A percentile compares a stretch with the other conserved stretches of the same genome.
Conservation (phyloP, 2,113 vertebrate species). For the Microcebus griseorufus region DNA sequence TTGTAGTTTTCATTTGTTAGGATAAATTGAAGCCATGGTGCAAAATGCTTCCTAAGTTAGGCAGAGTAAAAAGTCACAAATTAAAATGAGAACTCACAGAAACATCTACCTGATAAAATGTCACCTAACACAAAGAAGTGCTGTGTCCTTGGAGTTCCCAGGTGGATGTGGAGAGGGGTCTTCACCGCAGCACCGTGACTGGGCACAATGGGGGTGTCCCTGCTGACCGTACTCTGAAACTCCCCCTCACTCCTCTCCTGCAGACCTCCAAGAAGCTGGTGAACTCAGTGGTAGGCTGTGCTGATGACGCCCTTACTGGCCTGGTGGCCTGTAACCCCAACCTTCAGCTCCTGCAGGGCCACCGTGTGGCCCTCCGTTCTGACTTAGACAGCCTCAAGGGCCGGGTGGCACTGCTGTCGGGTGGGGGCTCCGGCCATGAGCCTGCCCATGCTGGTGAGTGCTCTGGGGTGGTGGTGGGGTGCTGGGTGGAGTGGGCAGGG, state of each 20-base stretch:
- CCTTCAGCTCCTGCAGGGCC: slow-evolving; percentile 89
- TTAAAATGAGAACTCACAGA: not conserved
- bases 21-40: not conserved
- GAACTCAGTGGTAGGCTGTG: slow-evolving; percentile 88
- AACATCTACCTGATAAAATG: not conserved
- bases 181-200: not conserved
- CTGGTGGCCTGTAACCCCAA: slow-evolving; percentile 86
- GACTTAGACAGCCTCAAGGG: slow-evolving; percentile 88
- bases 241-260: rapidly evolving
- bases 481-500: not conserved
- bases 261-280: slow-evolving; percentile 91
- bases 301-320: slow-evolving; percentile 91
- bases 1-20: too few relatives aligned
- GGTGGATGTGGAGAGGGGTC: too few relatives aligned
- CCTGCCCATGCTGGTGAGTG: slow-evolving; percentile 92
- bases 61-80: not conserved
- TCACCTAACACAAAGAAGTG: not conserved
- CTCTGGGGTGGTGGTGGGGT: too few relatives aligned
- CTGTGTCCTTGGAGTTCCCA: not conserved
- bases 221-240: not conserved
- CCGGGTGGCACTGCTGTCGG: slow-evolving; percentile 92
- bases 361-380: slow-evolving; percentile 90
- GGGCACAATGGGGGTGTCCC: not conserved
- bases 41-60: not conserved
- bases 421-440: slow-evolving; percentile 96